Evolutionary conservation across 2,888 invertebrate species (phyloP), one percentile per base, ranked within the genome.

Genomic region (Dendrolimus houi): DNA sequence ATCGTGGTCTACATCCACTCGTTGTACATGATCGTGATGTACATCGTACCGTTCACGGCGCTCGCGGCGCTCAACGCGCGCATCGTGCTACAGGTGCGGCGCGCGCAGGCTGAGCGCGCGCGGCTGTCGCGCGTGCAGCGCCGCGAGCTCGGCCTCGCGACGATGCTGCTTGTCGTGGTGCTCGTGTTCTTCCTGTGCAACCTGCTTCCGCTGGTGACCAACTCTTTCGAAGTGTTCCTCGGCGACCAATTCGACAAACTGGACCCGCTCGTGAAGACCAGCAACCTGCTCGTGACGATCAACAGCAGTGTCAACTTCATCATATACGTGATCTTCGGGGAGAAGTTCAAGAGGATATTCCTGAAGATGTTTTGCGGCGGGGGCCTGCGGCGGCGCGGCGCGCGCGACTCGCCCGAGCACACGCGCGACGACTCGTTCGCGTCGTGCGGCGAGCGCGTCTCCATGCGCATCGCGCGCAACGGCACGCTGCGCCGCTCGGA

Each of bases 281-380:
- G 96, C 76, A 99, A 99, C 87, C 93, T 99, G 58, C 92, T 99
- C 63, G 98, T 99, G 58, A 98, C 98, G 63, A 94, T 99, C 80
- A 99, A 99, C 91, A 98, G 98, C 75, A 98, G 98, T 77, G 97
- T 98, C 62, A 99, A 99, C 88, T 99, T 99, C 83, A 94, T 99
- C 65, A 98, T 99, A 71, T 99, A 99, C 90, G 98, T 98, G 65
- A 98, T 98, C 66, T 98, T 99, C 82, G 99, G 99, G 1, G 97
- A 98, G 81, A 98, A 99, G 82, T 99, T 99, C 89, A 96, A 97
- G 79, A 92, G 96, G 62, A 93, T 97, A 64, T 97, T 97, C 82
- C 86, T 96, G 66, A 92, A 94, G 82, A 92, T 95, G 83, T 96
- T 96, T 89, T 96, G 96, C 84, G 94, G 93, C 68, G 86, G 92